Evolutionary conservation across 35 echinoderm and acorn worm species (phyloP).

Genomic region (Apostichopus parvimensis): DNA sequence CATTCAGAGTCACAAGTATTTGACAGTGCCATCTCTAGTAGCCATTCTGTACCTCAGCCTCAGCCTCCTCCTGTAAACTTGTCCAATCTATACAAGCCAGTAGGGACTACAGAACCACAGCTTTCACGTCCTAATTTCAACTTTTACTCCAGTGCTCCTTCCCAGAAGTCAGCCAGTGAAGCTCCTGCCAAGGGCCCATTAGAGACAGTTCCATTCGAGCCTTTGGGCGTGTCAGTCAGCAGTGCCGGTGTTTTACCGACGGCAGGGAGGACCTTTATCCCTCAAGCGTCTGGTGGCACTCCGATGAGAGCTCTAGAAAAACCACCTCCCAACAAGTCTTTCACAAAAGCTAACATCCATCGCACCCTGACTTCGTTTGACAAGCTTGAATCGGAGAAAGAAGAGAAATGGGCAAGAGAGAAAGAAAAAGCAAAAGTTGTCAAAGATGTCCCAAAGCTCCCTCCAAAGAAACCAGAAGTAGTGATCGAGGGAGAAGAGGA

Average conservation of each 20-base stretch:
- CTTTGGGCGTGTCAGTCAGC: neutral
- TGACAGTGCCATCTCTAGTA: neutral
- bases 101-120: neutral
- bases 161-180: neutral
- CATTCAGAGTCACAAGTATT: neutral
- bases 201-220: neutral
- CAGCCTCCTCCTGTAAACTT: neutral
- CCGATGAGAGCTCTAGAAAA: slow-evolving; percentile 44
- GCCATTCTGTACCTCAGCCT: neutral
- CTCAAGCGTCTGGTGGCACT: neutral
- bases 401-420: slow-evolving; percentile 18
- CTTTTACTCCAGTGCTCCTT: slow-evolving; percentile 31
- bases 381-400: slow-evolving; percentile 5
- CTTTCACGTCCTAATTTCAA: slow-evolving; percentile 40
- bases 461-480: neutral
- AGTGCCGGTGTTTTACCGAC: neutral
- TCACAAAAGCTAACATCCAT: slow-evolving; percentile 62
- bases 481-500: neutral
- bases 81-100: neutral
- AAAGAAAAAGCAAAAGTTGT: neutral
- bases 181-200: neutral
- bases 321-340: slow-evolving; percentile 48
- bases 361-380: slow-evolving; percentile 54
- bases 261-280: neutral
- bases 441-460: neutral